Evolutionary conservation across 2,113 vertebrate genomes (phyloP).

Genomic region (Chloroceryle aenea): DNA sequence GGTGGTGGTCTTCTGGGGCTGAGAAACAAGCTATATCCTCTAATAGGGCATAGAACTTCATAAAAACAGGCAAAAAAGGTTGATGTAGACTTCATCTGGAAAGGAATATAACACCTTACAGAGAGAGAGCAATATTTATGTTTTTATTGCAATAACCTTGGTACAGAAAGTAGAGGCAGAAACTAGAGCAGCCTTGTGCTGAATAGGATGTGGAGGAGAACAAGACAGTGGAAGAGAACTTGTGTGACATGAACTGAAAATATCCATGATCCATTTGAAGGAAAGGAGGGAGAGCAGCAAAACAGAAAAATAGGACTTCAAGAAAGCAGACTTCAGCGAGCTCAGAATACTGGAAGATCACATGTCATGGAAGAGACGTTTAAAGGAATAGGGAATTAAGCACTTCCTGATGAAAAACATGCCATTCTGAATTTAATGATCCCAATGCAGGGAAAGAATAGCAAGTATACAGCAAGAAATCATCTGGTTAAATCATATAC

Average conservation of each 20-base stretch:
- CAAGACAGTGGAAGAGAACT: not conserved
- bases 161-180: not conserved
- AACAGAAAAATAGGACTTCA: not conserved
- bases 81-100: not conserved
- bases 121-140: not conserved
- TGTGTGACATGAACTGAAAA: not conserved
- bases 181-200: not conserved
- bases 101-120: not conserved
- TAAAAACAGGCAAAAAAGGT: not conserved
- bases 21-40: not conserved
- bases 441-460: not conserved
- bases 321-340: not conserved
- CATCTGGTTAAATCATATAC: conserved; percentile 23
- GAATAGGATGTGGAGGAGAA: not conserved
- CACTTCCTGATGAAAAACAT: not conserved
- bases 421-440: conserved; percentile 23
- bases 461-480: conserved; percentile 6
- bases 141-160: not conserved
- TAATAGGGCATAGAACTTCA: not conserved
- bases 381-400: conserved; percentile 16
- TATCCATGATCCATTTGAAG: not conserved
- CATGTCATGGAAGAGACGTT: not conserved
- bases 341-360: not conserved
- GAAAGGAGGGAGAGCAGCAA: not conserved
- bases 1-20: not conserved